Evolutionary conservation across 2,888 invertebrate species (phyloP), one percentile per base, ranked within the genome.

Genomic region (Auanema freiburgensis): DNA sequence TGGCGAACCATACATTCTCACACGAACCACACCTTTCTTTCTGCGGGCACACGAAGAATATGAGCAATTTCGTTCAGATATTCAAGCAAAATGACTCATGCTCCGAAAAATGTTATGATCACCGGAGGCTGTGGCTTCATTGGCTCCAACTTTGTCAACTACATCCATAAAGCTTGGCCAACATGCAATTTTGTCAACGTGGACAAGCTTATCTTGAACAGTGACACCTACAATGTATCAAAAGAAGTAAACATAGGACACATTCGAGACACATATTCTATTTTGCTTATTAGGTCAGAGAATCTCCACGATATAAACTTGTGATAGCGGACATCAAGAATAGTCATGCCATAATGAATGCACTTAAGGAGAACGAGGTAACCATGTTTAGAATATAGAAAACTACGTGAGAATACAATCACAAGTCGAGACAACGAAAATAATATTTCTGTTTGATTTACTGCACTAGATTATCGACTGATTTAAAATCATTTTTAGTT

Each of bases 111-210:
- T 61, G 78, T 82, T 49, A 66, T 79, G 50, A 76, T 82, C 49
- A 82, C 82, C 18, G 82, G 82, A 10, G 82, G 80, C 0, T 82
- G 82, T 56, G 82, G 82, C n/a, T 82, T 82, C 65, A 82, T 82
- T 52, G 82, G 82, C 2, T 76, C 81, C 12, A 82, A 82, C 65
- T 83, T 80, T 54, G 69, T 82, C 52, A 82, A 82, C 55, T 82
- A 68, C 65, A 74, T 76, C 56, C 67, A 69, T 40, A 57, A 63
- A 42, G 81, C 75, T 12, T 82, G 82, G 82, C 76, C 77, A 2
- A 46, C 65, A 2, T 70, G 72, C 54, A 74, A 74, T 24, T 76
- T 82, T 65, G 79, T 81, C 63, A 83, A 83, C 41, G 56, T 82
- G 10, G 79, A 80, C 69, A 80, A 80, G 63, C 62, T 80, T 42